Evolutionary conservation across 2,797 vertebrate species (phyloP).

Genomic region (Choloepus didactylus): DNA sequence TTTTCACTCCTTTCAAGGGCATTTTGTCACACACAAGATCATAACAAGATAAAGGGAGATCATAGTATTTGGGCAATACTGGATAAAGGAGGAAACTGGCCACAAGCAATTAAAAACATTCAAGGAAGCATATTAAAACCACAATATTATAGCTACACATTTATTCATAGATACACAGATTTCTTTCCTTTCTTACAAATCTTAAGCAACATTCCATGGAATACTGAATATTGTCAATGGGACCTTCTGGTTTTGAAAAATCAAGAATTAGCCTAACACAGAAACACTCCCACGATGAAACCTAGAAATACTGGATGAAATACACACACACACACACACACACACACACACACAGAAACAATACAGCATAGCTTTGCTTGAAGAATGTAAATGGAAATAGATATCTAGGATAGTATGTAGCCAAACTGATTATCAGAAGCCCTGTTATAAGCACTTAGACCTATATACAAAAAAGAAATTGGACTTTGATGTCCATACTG

Average conservation of each 20-base stretch:
- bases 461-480: not conserved
- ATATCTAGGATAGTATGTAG: not conserved
- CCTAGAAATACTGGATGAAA: no score
- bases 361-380: not conserved
- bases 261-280: not conserved
- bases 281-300: not conserved
- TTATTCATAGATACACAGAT: not conserved
- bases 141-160: no score
- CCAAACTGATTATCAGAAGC: not conserved
- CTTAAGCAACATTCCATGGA: not conserved
- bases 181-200: not conserved
- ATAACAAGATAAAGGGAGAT: not conserved
- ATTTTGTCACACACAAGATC: not conserved
- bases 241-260: not conserved
- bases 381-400: not conserved
- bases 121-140: no score
- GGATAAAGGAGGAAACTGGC: not conserved
- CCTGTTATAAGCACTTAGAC: no score
- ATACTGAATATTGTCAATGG: not conserved
- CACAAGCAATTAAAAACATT: not conserved
- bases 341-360: no score
- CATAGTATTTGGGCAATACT: not conserved
- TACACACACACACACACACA: no score
- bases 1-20: not conserved
- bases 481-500: not conserved